Evolutionary conservation across 2,113 vertebrate species (phyloP).

Genomic region (Hyperoodon ampullatus): DNA sequence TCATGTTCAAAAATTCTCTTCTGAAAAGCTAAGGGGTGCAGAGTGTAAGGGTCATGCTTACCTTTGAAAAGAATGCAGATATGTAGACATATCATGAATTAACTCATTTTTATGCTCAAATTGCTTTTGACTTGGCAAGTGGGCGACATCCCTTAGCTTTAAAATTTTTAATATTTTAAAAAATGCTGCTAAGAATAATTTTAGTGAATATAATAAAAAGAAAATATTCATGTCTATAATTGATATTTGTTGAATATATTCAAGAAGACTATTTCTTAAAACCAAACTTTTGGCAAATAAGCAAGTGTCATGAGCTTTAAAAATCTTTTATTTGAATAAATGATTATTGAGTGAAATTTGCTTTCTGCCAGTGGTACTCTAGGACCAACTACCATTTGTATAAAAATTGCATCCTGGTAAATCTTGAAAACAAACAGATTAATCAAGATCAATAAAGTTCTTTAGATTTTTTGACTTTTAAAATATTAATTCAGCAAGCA

Average conservation of each 20-base stretch:
- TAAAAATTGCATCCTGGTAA: neutral
- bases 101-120: neutral
- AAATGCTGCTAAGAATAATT: constrained; percentile 35
- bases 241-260: constrained; percentile 28
- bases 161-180: neutral
- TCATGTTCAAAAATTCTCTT: constrained; percentile 14
- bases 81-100: neutral
- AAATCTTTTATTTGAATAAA: constrained; percentile 31
- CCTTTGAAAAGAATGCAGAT: neutral
- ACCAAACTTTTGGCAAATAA: neutral
- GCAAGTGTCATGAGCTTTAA: neutral
- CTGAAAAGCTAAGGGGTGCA: constrained; percentile 28
- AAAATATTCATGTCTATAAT: constrained; percentile 10
- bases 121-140: constrained; percentile 2
- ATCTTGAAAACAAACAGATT: constrained; percentile 6
- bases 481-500: constrained; percentile 8
- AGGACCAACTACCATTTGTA: neutral
- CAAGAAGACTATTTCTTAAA: neutral
- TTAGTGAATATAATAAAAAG: neutral
- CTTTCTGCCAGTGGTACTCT: neutral
- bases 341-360: constrained; percentile 5
- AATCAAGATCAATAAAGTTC: neutral
- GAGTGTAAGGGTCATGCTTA: neutral
- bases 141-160: neutral
- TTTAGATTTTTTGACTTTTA: constrained; percentile 21